Evolutionary conservation across 2,113 vertebrate species (phyloP).

Genomic region (Triplophysa tibetana): DNA sequence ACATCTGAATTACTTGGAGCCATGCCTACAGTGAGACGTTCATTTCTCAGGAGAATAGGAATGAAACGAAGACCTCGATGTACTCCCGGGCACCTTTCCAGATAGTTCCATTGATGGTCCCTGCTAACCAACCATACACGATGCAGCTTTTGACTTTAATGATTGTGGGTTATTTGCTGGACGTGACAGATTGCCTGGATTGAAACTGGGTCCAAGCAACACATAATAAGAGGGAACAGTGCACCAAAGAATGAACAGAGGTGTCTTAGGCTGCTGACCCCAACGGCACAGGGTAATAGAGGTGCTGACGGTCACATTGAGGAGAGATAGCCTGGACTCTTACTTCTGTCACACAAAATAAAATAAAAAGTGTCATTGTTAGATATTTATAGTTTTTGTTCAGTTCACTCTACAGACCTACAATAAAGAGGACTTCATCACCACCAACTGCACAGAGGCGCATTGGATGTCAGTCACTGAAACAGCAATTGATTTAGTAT

Average conservation of each 20-base stretch:
- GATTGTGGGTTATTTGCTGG: slow-evolving; percentile 58
- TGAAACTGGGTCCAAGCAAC: slow-evolving; percentile 49
- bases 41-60: slow-evolving; percentile 23
- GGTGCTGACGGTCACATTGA: slow-evolving; percentile 39
- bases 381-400: slow-evolving; percentile 1
- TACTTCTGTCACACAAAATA: slow-evolving; percentile 19
- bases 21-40: neutral
- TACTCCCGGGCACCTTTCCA: slow-evolving; percentile 42
- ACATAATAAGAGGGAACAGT: slow-evolving; percentile 46
- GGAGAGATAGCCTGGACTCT: slow-evolving; percentile 14
- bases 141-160: slow-evolving; percentile 58
- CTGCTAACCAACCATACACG: slow-evolving; percentile 50
- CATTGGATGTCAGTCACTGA: slow-evolving; percentile 21
- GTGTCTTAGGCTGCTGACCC: slow-evolving; percentile 57
- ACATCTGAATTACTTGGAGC: neutral
- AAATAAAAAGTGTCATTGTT: neutral
- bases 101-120: slow-evolving; percentile 41
- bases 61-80: slow-evolving; percentile 51
- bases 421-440: neutral
- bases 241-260: slow-evolving; percentile 47
- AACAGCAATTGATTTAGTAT: slow-evolving; percentile 29
- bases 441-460: neutral
- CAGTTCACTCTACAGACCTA: neutral
- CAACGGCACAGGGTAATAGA: slow-evolving; percentile 48
- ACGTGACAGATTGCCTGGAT: slow-evolving; percentile 63